Evolutionary conservation across 1,140 invertebrate genomes (phyloP).

Genomic region (Drosophila chauvacae): DNA sequence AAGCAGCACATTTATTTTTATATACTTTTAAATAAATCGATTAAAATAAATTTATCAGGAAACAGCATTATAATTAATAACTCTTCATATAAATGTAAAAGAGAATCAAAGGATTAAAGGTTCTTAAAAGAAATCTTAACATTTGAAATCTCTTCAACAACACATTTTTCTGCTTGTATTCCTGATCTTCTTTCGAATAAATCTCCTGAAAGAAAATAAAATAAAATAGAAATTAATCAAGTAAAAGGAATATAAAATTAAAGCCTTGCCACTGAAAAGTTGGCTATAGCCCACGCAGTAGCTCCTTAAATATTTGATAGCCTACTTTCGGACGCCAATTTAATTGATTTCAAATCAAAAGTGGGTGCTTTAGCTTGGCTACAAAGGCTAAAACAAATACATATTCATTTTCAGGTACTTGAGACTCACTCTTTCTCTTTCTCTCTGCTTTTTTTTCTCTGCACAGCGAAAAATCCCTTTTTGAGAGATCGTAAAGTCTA

Average conservation of each 20-base stretch:
- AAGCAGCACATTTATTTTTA: neutral
- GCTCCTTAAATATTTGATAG: neutral
- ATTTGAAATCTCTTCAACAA: neutral
- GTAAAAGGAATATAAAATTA: neutral
- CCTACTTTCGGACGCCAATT: neutral
- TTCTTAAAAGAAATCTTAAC: no score
- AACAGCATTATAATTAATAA: neutral
- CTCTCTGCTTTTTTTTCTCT: conserved; percentile 1
- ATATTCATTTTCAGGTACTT: conserved; percentile 1
- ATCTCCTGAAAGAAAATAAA: neutral
- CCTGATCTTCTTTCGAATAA: neutral
- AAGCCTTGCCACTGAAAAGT: neutral
- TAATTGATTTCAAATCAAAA: neutral
- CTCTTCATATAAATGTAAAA: no score
- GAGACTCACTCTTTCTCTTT: neutral
- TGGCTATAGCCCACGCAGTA: neutral
- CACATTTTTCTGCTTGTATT: neutral
- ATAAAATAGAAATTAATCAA: neutral
- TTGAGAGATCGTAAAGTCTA: conserved; percentile 33
- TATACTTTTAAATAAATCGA: no score
- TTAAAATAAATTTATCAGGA: no score
- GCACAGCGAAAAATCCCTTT: conserved; percentile 16
- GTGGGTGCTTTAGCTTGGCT: neutral
- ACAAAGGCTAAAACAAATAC: neutral
- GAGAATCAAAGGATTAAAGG: no score